phyloP scores from a whole-genome alignment of 2,888 invertebrate species.

The Timema podura region DNA sequence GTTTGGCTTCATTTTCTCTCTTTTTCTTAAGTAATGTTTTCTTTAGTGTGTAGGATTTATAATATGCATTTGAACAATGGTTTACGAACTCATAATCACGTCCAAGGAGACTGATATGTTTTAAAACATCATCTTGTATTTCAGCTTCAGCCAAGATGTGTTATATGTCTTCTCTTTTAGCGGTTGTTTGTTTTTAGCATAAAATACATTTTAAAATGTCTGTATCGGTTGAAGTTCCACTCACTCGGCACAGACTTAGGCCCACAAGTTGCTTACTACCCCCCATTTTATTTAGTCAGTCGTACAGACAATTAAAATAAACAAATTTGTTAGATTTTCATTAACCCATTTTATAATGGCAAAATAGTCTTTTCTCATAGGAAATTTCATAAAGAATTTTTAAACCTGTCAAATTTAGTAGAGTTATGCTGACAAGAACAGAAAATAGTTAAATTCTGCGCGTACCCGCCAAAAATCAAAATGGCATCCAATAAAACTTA shows the following conservation, averaged over 20 bases:
- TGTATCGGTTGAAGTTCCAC: neutral
- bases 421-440: neutral
- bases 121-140: neutral
- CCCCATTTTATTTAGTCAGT: neutral
- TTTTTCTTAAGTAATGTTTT: neutral
- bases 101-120: neutral
- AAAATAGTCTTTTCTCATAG: neutral
- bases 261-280: neutral
- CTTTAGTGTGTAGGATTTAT: conserved; percentile 4
- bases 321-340: neutral
- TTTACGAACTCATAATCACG: neutral
- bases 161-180: neutral
- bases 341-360: neutral
- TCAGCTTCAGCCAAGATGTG: neutral
- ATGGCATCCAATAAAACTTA: too few species aligned
- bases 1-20: neutral
- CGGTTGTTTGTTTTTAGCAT: neutral
- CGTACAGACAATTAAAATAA: neutral
- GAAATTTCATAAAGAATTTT: neutral
- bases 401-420: neutral
- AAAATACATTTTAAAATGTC: neutral
- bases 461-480: too few species aligned
- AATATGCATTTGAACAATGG: neutral
- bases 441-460: neutral
- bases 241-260: neutral